Percentiles rank a stretch among this genome's conserved stretches.
Conservation (phyloP, 2,888 invertebrate genomes). For the Ganaspis brasiliensis region DNA sequence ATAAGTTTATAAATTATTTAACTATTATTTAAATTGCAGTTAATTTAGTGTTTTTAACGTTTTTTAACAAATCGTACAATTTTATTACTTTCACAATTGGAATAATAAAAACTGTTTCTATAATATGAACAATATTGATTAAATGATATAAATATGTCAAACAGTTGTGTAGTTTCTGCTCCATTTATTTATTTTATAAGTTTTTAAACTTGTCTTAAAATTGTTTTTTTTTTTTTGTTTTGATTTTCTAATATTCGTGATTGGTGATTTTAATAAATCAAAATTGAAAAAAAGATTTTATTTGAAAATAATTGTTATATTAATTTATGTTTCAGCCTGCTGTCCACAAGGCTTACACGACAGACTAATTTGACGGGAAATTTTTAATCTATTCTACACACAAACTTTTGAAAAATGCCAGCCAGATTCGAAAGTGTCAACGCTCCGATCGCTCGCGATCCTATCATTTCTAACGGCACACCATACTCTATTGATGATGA, state of each 20-base stretch:
- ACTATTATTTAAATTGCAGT: too few species aligned
- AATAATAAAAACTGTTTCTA: neutral
- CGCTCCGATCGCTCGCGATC: conserved; percentile 73
- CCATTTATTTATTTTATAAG: neutral
- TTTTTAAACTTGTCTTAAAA: neutral
- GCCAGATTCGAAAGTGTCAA: conserved; percentile 85
- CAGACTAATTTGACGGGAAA: conserved; percentile 58
- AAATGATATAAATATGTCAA: conserved; percentile 23
- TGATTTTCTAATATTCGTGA: too few species aligned
- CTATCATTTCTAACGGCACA: conserved; percentile 71
- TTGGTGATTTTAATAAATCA: too few species aligned
- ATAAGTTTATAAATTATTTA: too few species aligned
- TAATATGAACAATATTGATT: conserved; percentile 24
- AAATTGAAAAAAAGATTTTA: too few species aligned
- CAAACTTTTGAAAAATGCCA: conserved; percentile 83
- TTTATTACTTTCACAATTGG: too few species aligned
- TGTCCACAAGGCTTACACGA: conserved; percentile 73
- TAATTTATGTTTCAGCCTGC: conserved; percentile 69
- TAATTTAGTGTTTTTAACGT: too few species aligned
- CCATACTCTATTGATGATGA: conserved; percentile 82
- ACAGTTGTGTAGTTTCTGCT: neutral
- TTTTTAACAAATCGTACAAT: too few species aligned
- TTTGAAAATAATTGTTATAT: conserved; percentile 1
- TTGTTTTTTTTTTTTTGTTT: too few species aligned
- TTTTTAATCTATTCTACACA: conserved; percentile 3